Percentiles rank a stretch among this genome's conserved stretches.
These are phyloP conservation scores for Leptinotarsa juncta DNA, from an alignment of 2,888 invertebrate species.

Conservation along the genomic window DNA sequence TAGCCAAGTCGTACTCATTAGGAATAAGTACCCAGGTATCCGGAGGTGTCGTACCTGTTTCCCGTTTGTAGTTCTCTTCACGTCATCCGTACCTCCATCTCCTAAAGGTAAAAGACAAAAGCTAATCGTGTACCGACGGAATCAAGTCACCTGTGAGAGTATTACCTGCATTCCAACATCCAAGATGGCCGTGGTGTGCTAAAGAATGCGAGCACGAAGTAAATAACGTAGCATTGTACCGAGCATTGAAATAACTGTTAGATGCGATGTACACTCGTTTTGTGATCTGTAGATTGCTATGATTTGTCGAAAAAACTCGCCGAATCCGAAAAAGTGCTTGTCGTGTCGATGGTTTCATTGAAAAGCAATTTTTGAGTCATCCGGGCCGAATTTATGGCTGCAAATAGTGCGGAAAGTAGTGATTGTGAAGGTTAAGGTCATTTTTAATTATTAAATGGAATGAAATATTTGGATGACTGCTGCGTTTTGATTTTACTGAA, in stretches of 20 bases:
- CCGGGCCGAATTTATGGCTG: not conserved
- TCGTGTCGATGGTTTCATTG: not conserved
- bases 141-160: slow-evolving; percentile 46
- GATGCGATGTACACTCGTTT: slow-evolving; percentile 55
- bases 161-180: slow-evolving; percentile 61
- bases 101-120: slow-evolving; percentile 42
- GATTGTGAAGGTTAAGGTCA: slow-evolving; percentile 26
- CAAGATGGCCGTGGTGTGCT: slow-evolving; percentile 60
- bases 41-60: slow-evolving; percentile 16
- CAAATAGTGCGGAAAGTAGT: slow-evolving; percentile 6
- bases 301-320: slow-evolving; percentile 28
- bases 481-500: not conserved
- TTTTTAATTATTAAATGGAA: slow-evolving; percentile 27
- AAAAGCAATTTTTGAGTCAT: not conserved
- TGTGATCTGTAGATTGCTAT: slow-evolving; percentile 40
- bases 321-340: slow-evolving; percentile 15
- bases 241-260: slow-evolving; percentile 54
- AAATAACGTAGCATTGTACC: slow-evolving; percentile 49
- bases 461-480: not conserved
- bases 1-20: slow-evolving; percentile 10
- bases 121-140: slow-evolving; percentile 42
- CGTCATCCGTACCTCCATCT: slow-evolving; percentile 40
- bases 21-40: slow-evolving; percentile 19
- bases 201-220: slow-evolving; percentile 60
- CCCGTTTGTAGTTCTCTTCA: slow-evolving; percentile 10